Base-by-base conservation (phyloP, 2,113 vertebrate species). In the Danionella cerebrum region DNA sequence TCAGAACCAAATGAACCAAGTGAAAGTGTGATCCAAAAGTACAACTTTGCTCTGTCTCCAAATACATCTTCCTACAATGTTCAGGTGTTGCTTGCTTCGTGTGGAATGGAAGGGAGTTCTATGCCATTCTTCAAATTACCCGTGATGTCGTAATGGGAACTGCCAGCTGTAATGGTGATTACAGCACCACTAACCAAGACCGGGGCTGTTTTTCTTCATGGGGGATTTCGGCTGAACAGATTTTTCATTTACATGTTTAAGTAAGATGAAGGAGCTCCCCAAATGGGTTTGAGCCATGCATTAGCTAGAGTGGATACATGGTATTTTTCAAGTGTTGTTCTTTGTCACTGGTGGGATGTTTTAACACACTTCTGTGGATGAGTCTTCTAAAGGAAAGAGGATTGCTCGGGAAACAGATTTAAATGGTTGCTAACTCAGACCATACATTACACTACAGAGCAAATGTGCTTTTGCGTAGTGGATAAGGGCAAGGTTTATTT, bases 131-230 rank as follows among this genome's bases (percentile, higher is more conserved):
- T 57, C 50, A 54, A 35, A 42, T 55, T 52, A 44, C 39, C 36
- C 16, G 22, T 72, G 79, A 81, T 87, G 83, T 74, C 59, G 85
- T 87, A 85, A 89, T 85, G 84, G 86, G 84, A 87, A 85, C 82
- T 84, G 82, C 84, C 86, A 88, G 84, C 83, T 89, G 85, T 79
- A 71, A 78, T 66, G 76, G 80, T 86, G 84, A 87, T 88, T 85
- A 87, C 83, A 79, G 66, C 79, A 69, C 71, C 6, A 36, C 60
- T 65, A 69, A 77, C 63, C 77, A 81, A 75, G 78, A 82, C 72
- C 71, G 81, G 71, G 76, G 72, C 80, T 86, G 85, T 83, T 85
- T 86, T 84, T 82, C 83, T 85, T 88, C 80, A 33, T n/a, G 70
- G 76, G 72, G 80, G 74, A 66, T 80, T 75, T 19, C 73, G 72